Base-by-base conservation (phyloP, 1,140 invertebrate genomes). In the Archivesica marissinica region DNA sequence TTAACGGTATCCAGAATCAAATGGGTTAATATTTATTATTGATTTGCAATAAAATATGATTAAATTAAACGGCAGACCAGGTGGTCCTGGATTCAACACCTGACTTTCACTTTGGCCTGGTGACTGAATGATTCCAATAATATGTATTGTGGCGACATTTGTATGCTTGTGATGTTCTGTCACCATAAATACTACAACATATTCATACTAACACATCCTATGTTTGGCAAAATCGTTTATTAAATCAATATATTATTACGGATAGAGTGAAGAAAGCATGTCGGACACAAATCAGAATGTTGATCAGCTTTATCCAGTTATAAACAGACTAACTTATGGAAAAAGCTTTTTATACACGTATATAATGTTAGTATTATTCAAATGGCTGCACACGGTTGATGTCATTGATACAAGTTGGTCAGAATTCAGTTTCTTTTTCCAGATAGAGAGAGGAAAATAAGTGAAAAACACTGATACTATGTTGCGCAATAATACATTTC, bases 231-330 rank as follows among this genome's bases (percentile, higher is more conserved):
- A 17, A 17, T 9, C 44, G 44, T 7, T 9, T 9, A 9, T 47
- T 9, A 9, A 17, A 9, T 9, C 44, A 17, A 47, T 47, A 9
- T 9, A 9, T 7, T 9, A 47, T 47, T 9, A 9, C 44, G 59
- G 59, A 64, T 64, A 64, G 59, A 64, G 59, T 64, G 59, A 64
- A 64, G 59, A 64, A 64, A 64, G 38, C 28, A 64, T 64, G 59
- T 64, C 59, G 28, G 59, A 30, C 1, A 64, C 50, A n/a, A n/a
- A 15, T 52, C 50, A 52, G 2, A 4, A 7, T n/a, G 3, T 20
- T n/a, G 25, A 52, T n/a, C 23, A 7, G 17, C 17, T 4, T 52
- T 52, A 52, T 20, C 17, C 4, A n/a, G 17, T 3, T 7, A 2
- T 23, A 7, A 20, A 23, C 3, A 7, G 3, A 20, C 23, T 2